Conservation (phyloP, 2,113 vertebrate species). For the Notarius lentiginosus region DNA sequence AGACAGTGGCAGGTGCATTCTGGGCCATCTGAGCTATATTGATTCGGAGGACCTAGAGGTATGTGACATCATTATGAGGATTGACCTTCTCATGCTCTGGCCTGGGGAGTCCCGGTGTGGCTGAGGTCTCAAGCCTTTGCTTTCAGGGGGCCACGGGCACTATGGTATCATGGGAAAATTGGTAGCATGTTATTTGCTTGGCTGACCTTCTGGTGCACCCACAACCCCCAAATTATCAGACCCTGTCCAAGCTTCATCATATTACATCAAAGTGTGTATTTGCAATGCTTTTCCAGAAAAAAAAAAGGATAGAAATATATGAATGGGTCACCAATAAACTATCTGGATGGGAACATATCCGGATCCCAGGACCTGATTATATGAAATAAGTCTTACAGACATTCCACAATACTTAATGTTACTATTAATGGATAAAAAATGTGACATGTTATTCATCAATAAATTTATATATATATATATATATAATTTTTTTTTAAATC, state of each 20-base stretch:
- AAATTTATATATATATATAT: too few species aligned
- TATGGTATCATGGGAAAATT: conserved; percentile 67
- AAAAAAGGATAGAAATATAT: neutral
- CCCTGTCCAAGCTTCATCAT: conserved; percentile 52
- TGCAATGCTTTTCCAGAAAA: neutral
- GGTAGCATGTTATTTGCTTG: conserved; percentile 75
- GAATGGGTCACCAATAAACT: neutral
- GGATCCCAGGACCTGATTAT: neutral
- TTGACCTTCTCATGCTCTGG: conserved; percentile 75
- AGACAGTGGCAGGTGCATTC: conserved; percentile 67
- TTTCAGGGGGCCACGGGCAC: conserved; percentile 48
- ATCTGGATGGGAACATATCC: neutral
- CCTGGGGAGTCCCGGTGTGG: conserved; percentile 67
- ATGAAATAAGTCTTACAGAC: neutral
- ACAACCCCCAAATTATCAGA: conserved; percentile 52
- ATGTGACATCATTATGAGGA: conserved; percentile 78
- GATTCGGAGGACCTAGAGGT: conserved; percentile 75
- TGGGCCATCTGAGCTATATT: conserved; percentile 64
- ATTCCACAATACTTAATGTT: neutral
- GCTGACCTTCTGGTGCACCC: conserved; percentile 66
- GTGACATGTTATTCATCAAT: neutral
- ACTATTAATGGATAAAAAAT: neutral
- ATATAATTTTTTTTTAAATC: too few species aligned
- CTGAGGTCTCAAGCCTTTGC: conserved; percentile 31
- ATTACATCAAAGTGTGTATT: conserved; percentile 28